phyloP scores from a whole-genome alignment of 1,140 invertebrate species.

The Hyposmocoma kahamanoa region DNA sequence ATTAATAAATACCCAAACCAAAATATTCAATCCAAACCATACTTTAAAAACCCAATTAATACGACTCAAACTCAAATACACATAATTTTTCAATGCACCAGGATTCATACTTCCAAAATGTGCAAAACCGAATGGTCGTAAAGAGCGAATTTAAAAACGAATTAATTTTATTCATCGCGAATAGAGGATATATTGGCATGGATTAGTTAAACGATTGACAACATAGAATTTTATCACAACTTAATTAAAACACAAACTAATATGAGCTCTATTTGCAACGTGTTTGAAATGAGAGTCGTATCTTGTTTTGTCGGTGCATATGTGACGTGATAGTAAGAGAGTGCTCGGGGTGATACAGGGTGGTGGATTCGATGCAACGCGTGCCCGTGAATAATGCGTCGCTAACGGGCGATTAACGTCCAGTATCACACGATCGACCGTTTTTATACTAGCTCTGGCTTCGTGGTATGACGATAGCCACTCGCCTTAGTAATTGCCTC shows the following conservation, averaged over 20 bases:
- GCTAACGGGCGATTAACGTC: conserved; percentile 63
- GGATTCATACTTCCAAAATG: too few relatives aligned
- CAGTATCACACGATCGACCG: conserved; percentile 39
- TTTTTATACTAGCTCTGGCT: conserved; percentile 27
- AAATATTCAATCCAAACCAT: not conserved
- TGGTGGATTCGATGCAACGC: conserved; percentile 56
- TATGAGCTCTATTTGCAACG: too few relatives aligned
- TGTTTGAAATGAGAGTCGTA: too few relatives aligned
- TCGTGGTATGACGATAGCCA: too few relatives aligned
- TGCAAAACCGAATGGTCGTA: conserved; percentile 41
- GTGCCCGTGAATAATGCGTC: conserved; percentile 67
- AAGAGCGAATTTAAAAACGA: conserved; percentile 49
- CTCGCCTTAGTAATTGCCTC: too few relatives aligned
- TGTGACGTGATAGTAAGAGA: conserved; percentile 17
- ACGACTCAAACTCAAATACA: too few relatives aligned
- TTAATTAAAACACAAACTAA: too few relatives aligned
- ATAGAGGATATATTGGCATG: conserved; percentile 68
- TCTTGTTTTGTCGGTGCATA: conserved; percentile 8
- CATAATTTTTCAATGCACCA: too few relatives aligned
- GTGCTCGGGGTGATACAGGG: conserved; percentile 45
- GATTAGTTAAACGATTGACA: conserved; percentile 58
- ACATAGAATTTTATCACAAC: too few relatives aligned
- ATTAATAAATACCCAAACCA: conserved; percentile 30
- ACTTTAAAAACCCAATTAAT: too few relatives aligned
- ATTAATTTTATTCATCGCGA: conserved; percentile 68